These are phyloP conservation scores for Patagioenas fasciata DNA, from an alignment of 2,113 vertebrate genomes.

Conservation along the genomic window DNA sequence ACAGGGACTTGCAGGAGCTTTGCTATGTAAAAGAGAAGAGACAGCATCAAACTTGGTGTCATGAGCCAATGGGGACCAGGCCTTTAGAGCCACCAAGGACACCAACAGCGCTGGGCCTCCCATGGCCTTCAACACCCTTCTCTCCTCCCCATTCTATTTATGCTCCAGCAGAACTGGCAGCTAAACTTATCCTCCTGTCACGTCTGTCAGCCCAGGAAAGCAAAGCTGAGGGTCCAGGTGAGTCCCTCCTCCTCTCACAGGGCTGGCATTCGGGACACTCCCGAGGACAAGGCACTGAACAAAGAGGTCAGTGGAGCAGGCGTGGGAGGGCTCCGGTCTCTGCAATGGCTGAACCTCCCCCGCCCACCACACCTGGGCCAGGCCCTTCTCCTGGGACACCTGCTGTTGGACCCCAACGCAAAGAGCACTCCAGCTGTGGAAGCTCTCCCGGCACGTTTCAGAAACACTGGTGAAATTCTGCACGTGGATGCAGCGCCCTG, in stretches of 20 bases:
- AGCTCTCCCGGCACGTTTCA: neutral
- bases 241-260: neutral
- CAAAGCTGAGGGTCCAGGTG: neutral
- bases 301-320: no score
- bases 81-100: no score
- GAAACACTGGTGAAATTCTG: neutral
- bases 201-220: neutral
- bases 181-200: fast-evolving
- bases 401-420: neutral
- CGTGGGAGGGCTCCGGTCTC: no score
- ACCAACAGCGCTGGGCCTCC: no score
- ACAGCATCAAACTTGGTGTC: no score
- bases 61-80: no score
- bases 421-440: neutral
- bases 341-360: neutral
- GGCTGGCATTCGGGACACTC: neutral
- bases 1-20: no score
- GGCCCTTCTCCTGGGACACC: neutral
- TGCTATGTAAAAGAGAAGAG: no score
- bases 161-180: neutral
- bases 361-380: neutral
- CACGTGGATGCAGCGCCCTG: neutral
- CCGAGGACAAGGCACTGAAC: no score
- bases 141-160: neutral
- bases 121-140: neutral